A percentile compares a stretch with the other conserved stretches of the same genome.
Conservation (phyloP, 2,888 invertebrate genomes). For the Tenthredo amoena region DNA sequence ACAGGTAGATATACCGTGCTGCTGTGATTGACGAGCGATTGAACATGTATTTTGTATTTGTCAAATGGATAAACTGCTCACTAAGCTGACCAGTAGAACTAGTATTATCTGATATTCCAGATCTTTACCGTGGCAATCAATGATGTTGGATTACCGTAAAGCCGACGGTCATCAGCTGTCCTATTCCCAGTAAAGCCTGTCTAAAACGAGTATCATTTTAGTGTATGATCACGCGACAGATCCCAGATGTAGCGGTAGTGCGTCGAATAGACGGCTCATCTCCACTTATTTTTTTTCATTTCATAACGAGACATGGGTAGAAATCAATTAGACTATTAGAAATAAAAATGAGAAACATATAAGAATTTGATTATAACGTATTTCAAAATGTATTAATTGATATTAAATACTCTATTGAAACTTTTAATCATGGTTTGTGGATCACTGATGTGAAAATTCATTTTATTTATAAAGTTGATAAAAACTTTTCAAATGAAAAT, state of each 20-base stretch:
- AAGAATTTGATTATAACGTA: not conserved
- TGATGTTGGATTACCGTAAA: slow-evolving; percentile 38
- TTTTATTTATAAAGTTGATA: not conserved
- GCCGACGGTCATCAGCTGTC: slow-evolving; percentile 38
- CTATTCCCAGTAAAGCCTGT: slow-evolving; percentile 33
- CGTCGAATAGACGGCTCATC: not conserved
- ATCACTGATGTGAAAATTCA: not conserved
- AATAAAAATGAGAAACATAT: not conserved
- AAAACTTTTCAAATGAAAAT: not conserved
- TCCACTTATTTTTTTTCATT: not conserved
- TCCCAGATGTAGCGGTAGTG: not conserved
- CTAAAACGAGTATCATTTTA: slow-evolving; percentile 17
- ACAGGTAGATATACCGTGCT: not conserved
- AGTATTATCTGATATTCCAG: slow-evolving; percentile 31
- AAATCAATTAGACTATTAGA: not conserved
- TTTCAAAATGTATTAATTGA: not conserved
- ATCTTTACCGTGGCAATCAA: slow-evolving; percentile 37
- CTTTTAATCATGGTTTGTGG: not conserved
- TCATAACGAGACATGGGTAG: not conserved
- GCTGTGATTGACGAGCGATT: slow-evolving; percentile 5
- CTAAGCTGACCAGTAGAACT: slow-evolving; percentile 25
- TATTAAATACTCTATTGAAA: not conserved
- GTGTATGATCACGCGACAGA: slow-evolving; percentile 33
- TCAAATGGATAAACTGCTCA: slow-evolving; percentile 27
- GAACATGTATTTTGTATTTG: slow-evolving; percentile 11